A percentile compares a stretch with the other conserved stretches of the same genome.
Evolutionary conservation across 2,888 invertebrate species (phyloP).

Genomic region (Gastracanthus pulcherrimus): DNA sequence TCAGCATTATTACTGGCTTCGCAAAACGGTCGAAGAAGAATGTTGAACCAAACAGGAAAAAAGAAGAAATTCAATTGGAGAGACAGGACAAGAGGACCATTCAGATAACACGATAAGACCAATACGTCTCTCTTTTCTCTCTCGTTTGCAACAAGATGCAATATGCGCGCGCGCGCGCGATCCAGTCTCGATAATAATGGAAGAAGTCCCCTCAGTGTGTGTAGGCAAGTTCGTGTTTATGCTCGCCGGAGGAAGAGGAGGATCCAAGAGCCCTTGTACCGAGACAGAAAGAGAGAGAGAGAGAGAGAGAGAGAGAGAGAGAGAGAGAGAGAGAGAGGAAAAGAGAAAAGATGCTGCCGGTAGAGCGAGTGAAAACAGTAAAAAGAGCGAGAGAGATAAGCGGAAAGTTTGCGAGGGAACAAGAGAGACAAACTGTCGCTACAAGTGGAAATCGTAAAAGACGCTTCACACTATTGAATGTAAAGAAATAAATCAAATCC

Average conservation of each 20-base stretch:
- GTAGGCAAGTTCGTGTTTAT: slow-evolving; percentile 68
- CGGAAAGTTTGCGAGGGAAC: slow-evolving; percentile 27
- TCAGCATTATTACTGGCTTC: slow-evolving; percentile 19
- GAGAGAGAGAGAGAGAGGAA: no score
- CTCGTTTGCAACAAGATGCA: slow-evolving; percentile 66
- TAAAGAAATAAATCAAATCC: no score
- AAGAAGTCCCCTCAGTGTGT: slow-evolving; percentile 64
- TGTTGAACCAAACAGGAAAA: neutral
- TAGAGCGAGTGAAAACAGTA: slow-evolving; percentile 49
- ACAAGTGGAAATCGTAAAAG: no score
- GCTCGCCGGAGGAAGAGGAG: slow-evolving; percentile 61
- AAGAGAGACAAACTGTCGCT: no score
- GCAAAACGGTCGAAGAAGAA: neutral
- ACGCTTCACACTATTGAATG: no score
- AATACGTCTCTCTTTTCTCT: slow-evolving; percentile 59
- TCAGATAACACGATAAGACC: slow-evolving; percentile 54
- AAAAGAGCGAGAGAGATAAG: slow-evolving; percentile 44
- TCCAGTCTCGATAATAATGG: slow-evolving; percentile 71
- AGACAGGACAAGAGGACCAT: slow-evolving; percentile 47
- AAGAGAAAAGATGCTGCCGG: slow-evolving; percentile 53
- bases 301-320: neutral
- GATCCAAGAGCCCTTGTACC: neutral
- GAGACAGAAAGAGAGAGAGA: neutral
- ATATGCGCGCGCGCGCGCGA: slow-evolving; percentile 70
- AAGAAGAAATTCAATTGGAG: slow-evolving; percentile 55